Conservation (phyloP, 2,888 invertebrate genomes). For the Limnephilus marmoratus region DNA sequence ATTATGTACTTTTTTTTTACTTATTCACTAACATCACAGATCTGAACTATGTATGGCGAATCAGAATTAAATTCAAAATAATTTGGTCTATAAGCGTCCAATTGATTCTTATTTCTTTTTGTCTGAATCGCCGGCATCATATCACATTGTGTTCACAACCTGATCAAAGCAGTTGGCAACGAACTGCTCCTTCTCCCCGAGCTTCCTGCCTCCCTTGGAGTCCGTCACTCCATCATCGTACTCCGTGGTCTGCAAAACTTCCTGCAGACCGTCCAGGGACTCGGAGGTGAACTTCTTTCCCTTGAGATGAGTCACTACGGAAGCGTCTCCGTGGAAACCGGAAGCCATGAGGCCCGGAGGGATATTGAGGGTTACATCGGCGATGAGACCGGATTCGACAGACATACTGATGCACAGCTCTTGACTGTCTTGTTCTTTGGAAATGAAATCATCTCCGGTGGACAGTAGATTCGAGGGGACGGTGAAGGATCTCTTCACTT, state of each 20-base stretch:
- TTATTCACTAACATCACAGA: neutral
- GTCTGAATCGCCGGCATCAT: slow-evolving; percentile 70
- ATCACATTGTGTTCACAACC: slow-evolving; percentile 77
- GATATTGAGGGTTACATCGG: slow-evolving; percentile 81
- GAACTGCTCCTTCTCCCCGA: slow-evolving; percentile 79
- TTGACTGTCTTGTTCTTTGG: slow-evolving; percentile 68
- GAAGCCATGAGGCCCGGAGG: slow-evolving; percentile 79
- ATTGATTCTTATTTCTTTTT: slow-evolving; percentile 32
- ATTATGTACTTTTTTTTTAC: neutral
- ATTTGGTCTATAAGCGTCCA: neutral
- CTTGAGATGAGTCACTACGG: slow-evolving; percentile 81
- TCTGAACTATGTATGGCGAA: slow-evolving; percentile 18
- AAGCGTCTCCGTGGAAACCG: slow-evolving; percentile 81
- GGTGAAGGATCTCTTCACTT: slow-evolving; percentile 81
- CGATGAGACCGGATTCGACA: slow-evolving; percentile 81
- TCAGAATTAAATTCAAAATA: slow-evolving; percentile 18
- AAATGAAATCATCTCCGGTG: slow-evolving; percentile 68
- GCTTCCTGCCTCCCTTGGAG: slow-evolving; percentile 69
- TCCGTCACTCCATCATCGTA: slow-evolving; percentile 67
- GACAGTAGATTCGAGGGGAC: slow-evolving; percentile 77
- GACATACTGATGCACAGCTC: slow-evolving; percentile 81
- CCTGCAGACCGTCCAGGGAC: slow-evolving; percentile 79
- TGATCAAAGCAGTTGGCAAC: slow-evolving; percentile 81
- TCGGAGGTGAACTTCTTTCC: slow-evolving; percentile 82
- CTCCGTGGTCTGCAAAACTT: slow-evolving; percentile 72